Base-by-base conservation (phyloP, 2,888 invertebrate species). In the Adelphocoris suturalis region DNA sequence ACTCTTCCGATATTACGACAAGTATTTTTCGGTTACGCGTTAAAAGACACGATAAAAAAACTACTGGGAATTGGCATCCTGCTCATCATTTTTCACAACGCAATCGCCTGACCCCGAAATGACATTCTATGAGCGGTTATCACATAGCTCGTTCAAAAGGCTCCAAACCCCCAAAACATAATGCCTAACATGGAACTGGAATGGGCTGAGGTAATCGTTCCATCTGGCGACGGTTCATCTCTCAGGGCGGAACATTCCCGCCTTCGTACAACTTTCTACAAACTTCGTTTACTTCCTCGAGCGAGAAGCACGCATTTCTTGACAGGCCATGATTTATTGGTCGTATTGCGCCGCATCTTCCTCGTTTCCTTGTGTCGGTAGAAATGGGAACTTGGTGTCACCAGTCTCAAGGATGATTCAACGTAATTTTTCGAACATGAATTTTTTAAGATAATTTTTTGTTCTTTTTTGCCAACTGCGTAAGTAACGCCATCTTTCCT, bases 201-300 rank as follows among this genome's bases (percentile, higher is more conserved):
- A 68, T 68, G 68, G 23, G 68, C 23, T 68, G 68, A 68, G 68
- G 68, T 68, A 68, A 68, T 68, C 68, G 68, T 23, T 23, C 11
- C 68, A 23, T 68, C 23, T 68, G 68, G 68, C 4, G 68, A 68
- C 68, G 61, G 5, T 23, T 68, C 68, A 68, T 68, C 68, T 23
- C 19, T 12, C 12, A 23, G 5, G 27, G 12, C 19, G 5, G 68
- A 68, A 68, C 23, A 23, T 57, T 57, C 57, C 7, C 68, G 68
- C 68, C 68, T 68, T 68, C 68, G 27, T 68, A 68, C 68, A 68
- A 68, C 68, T 68, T 68, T 68, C 68, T 68, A 68, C 57, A 2
- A 1, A 68, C 5, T 68, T 23, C 68, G 68, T 68, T 68, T 23
- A 68, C 68, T 68, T 68, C 68, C 68, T 23, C 61, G 61, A 61